Evolutionary conservation across 2,113 vertebrate genomes (phyloP).

Genomic region (Dendrocopos noguchii): DNA sequence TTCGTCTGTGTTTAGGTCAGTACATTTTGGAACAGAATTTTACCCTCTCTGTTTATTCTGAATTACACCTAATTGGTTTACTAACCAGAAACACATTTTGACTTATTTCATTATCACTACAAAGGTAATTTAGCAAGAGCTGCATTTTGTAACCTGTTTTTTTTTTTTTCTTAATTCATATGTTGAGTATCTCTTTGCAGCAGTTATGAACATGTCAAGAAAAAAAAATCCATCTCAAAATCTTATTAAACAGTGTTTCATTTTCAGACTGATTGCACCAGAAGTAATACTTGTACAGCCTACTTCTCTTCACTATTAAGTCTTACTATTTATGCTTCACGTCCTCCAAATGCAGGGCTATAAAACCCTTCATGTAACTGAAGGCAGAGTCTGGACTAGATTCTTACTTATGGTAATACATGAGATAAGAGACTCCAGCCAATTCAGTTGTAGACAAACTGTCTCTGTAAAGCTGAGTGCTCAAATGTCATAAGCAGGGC

Average conservation of each 20-base stretch:
- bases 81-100: background rate
- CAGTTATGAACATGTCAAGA: background rate
- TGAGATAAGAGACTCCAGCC: background rate
- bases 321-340: background rate
- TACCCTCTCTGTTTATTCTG: background rate
- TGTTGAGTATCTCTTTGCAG: background rate
- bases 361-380: background rate
- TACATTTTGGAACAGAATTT: background rate
- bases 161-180: background rate
- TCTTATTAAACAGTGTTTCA: background rate
- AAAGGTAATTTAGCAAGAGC: background rate
- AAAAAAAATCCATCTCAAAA: background rate
- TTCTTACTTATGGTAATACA: background rate
- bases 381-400: background rate
- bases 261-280: background rate
- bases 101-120: background rate
- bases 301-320: background rate
- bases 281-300: background rate
- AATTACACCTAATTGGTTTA: background rate
- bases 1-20: background rate
- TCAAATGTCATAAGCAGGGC: background rate
- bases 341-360: background rate
- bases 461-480: background rate
- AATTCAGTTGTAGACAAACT: background rate
- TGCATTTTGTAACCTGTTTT: background rate